Evolutionary conservation across 2,113 vertebrate genomes (phyloP).

Genomic region (Neotoma lepida): DNA sequence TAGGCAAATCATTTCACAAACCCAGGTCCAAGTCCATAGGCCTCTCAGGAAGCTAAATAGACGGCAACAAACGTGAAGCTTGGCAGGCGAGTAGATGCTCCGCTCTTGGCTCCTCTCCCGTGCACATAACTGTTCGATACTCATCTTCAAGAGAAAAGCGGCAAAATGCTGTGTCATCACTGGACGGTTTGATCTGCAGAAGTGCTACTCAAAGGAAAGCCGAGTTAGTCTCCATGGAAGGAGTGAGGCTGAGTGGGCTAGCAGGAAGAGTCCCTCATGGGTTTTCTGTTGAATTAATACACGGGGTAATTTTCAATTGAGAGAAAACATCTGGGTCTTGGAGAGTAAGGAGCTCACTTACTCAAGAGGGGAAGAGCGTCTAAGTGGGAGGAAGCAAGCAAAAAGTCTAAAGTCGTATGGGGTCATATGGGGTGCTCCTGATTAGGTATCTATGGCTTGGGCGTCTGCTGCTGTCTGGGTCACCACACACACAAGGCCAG

Average conservation of each 20-base stretch:
- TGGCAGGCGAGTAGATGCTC: background rate
- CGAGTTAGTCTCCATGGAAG: background rate
- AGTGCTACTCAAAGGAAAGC: background rate
- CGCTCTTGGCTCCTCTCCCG: background rate
- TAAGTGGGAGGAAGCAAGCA: background rate
- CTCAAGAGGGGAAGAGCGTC: background rate
- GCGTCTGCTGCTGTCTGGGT: no score
- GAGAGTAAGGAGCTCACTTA: background rate
- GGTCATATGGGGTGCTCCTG: no score
- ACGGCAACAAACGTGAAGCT: background rate
- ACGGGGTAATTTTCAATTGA: background rate
- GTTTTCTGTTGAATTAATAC: background rate
- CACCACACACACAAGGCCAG: background rate
- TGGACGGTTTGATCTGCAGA: background rate
- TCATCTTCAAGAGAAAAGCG: background rate
- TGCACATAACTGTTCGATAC: background rate
- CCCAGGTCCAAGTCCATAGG: background rate
- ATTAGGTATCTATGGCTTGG: fast-evolving
- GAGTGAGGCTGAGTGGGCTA: background rate
- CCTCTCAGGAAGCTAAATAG: background rate
- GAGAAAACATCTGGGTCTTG: background rate
- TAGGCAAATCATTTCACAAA: background rate
- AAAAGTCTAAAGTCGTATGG: background rate
- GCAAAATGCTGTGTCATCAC: background rate
- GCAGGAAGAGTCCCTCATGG: background rate